Percentiles rank a stretch among this genome's conserved stretches.
Evolutionary conservation across 2,113 vertebrate genomes (phyloP).

Genomic region (Rhodinocichla rosea): DNA sequence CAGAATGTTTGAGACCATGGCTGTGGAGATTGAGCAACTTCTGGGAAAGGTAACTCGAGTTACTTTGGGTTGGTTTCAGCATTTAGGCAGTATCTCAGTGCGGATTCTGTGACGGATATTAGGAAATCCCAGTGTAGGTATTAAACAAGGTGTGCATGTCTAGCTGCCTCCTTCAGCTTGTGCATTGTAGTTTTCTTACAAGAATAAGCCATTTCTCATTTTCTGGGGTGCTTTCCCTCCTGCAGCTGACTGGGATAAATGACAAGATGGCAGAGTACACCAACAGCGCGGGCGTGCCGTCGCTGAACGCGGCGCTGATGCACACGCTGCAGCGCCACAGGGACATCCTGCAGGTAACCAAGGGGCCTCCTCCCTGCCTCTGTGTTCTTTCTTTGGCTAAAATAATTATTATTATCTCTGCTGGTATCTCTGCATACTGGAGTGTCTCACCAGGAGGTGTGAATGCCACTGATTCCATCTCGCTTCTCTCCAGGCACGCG

Average conservation of each 20-base stretch:
- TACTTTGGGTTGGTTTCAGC: not conserved
- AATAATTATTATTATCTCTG: not conserved
- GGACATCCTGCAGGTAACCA: constrained; percentile 91
- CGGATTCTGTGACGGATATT: accelerated
- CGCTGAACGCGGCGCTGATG: constrained; percentile 93
- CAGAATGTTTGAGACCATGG: constrained; percentile 99
- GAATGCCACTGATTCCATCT: not conserved
- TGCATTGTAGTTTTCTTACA: not conserved
- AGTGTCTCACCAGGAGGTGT: not conserved
- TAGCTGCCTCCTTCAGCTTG: not conserved
- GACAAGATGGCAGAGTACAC: constrained; percentile 98
- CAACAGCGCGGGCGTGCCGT: constrained; percentile 85
- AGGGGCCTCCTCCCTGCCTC: accelerated
- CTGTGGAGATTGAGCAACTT: constrained; percentile 96
- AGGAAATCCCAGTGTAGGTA: not conserved
- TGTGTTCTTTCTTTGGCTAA: not conserved
- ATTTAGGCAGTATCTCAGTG: accelerated
- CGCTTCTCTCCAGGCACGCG: accelerated
- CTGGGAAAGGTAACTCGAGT: constrained; percentile 85
- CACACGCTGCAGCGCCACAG: constrained; percentile 95
- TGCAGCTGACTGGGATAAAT: constrained; percentile 90
- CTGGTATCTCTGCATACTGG: accelerated
- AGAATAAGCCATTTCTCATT: not conserved
- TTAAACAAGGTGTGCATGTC: accelerated
- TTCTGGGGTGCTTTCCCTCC: not conserved